phyloP scores from a whole-genome alignment of 1,140 invertebrate genomes.

The Drosophila erecta region DNA sequence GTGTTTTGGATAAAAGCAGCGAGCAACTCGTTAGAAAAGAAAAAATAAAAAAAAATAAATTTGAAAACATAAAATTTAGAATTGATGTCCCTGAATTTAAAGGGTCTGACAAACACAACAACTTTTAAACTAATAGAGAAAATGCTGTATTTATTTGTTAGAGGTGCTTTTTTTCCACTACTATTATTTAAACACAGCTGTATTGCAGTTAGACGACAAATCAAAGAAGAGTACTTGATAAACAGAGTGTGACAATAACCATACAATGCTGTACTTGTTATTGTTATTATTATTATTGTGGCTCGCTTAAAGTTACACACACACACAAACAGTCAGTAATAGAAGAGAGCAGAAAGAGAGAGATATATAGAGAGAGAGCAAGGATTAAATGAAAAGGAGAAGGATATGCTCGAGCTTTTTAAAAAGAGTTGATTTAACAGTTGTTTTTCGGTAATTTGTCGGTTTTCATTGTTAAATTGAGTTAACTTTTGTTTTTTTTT shows the following conservation, averaged over 20 bases:
- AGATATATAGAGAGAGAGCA: conserved; percentile 6
- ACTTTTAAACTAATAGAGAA: neutral
- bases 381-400: conserved; percentile 28
- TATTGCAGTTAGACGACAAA: conserved; percentile 33
- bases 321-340: conserved; percentile 42
- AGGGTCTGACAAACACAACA: too few relatives aligned
- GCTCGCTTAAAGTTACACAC: conserved; percentile 40
- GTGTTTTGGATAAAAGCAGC: neutral
- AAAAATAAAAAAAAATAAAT: too few relatives aligned
- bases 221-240: conserved; percentile 48
- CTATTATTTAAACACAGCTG: conserved; percentile 8
- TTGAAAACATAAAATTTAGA: neutral
- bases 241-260: conserved; percentile 67
- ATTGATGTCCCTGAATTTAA: too few relatives aligned
- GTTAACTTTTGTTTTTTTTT: conserved; percentile 39
- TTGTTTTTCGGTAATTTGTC: conserved; percentile 36
- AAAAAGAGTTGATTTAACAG: conserved; percentile 29
- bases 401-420: conserved; percentile 35
- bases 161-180: neutral
- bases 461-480: conserved; percentile 30
- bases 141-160: neutral
- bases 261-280: conserved; percentile 40
- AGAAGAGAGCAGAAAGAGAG: conserved; percentile 18
- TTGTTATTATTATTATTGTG: conserved; percentile 22
- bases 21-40: too few relatives aligned